Base-by-base conservation (phyloP, 2,797 vertebrate species). In the Eulemur mongoz region DNA sequence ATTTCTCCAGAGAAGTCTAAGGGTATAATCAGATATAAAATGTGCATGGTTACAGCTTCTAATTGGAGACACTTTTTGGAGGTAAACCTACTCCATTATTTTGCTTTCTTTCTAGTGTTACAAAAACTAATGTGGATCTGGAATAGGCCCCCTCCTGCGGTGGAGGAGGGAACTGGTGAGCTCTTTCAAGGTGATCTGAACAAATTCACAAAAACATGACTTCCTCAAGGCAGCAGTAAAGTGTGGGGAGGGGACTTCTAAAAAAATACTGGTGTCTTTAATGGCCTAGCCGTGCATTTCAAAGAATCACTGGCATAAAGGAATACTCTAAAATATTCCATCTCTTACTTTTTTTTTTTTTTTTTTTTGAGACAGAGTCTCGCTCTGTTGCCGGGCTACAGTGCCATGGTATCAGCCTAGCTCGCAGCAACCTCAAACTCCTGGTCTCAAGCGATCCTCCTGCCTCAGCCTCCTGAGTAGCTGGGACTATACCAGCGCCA, bases 61-160 rank as follows among this genome's bases (percentile, higher is more conserved):
- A 80, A 76, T 61, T 8, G 65, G 90, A 85, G 50, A 81, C 93
- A 89, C 82, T 50, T 72, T 94, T 73, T 30, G 18, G 32, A 88
- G 22, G 69, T 25, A 93, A 93, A 50, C 14, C 50, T 65, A 32
- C 25, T 40, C 61, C 50, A 73, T 67, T 72, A 57, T 3, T 89
- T 54, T 63, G 38, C 48, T 79, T 94, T 94, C 48, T 70, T 94
- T 95, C 89, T 89, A 89, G 54, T 89, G 89, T 82, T 83, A 92
- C 72, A 27, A 85, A 76, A 65, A 81, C 27, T 75, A 78, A 87
- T 27, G n/a, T 95, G 79, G 67, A 72, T 78, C 91, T 89, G 85
- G 40, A 89, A 88, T 27, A 32, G 48, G 52, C 9, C 81, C 59
- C 85, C 69, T 92, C 81, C 72, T 83, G 63, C 11, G 15, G 52